phyloP scores from a whole-genome alignment of 2,113 vertebrate genomes.

The Pitta sordida region DNA sequence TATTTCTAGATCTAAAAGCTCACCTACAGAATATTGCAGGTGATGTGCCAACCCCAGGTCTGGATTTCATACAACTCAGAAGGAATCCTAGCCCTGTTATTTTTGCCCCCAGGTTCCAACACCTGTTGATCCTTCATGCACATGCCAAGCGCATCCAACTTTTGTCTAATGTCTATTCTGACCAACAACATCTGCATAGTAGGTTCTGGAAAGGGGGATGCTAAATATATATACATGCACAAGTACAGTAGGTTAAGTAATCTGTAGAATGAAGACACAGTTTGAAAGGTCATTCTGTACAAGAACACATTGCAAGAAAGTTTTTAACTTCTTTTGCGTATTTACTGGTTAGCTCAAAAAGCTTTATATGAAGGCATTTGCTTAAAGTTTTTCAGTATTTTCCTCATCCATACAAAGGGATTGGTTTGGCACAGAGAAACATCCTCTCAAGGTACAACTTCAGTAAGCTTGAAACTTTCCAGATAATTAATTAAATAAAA shows the following conservation, averaged over 20 bases:
- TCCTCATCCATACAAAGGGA: background rate
- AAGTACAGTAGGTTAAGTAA: background rate
- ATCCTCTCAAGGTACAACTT: background rate
- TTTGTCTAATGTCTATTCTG: accelerated
- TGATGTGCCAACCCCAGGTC: accelerated
- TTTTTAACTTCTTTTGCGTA: background rate
- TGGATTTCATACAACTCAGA: background rate
- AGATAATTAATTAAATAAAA: background rate
- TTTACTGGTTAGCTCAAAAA: background rate
- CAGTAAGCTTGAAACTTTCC: background rate
- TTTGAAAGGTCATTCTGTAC: background rate
- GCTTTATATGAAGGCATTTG: background rate
- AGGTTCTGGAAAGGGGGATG: background rate
- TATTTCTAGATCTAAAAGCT: background rate
- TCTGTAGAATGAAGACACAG: background rate
- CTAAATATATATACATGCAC: background rate
- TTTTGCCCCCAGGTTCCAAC: background rate
- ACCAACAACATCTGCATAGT: background rate
- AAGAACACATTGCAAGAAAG: background rate
- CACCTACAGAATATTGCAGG: background rate
- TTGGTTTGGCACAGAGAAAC: background rate
- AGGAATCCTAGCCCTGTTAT: background rate
- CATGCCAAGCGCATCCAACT: background rate
- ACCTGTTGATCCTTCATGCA: background rate
- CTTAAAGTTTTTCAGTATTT: background rate